These are phyloP conservation scores for Pelecanus crispus DNA, from an alignment of 2,113 vertebrate genomes.

Conservation along the genomic window DNA sequence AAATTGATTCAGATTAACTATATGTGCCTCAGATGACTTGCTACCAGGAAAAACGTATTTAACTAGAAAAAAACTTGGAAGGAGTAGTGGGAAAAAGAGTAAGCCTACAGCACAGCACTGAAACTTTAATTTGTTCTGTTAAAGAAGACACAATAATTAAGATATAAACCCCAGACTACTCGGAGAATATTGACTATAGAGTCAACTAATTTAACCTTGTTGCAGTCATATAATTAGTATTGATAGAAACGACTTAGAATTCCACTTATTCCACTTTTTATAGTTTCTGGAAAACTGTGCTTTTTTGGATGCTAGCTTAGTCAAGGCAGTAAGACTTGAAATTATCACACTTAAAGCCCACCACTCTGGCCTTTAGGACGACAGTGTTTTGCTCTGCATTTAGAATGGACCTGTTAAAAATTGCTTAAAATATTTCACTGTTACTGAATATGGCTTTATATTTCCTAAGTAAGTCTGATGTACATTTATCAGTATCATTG, in stretches of 20 bases:
- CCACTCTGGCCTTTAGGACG: background rate
- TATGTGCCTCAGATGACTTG: background rate
- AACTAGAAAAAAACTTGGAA: background rate
- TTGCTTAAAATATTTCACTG: background rate
- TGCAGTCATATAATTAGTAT: constrained; percentile 3
- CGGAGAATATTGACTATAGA: background rate
- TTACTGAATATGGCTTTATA: background rate
- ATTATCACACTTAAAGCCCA: background rate
- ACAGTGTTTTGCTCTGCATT: background rate
- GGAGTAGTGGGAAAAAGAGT: background rate
- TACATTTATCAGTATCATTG: background rate
- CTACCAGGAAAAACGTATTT: background rate
- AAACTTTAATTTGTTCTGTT: constrained; percentile 12
- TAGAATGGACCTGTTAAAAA: background rate
- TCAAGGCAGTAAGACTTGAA: background rate
- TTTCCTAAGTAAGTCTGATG: background rate
- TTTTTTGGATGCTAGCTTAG: background rate
- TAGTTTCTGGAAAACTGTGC: background rate
- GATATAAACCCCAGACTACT: background rate
- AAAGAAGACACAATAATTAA: constrained; percentile 25
- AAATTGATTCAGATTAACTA: background rate
- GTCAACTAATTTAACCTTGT: background rate
- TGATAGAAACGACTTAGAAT: background rate
- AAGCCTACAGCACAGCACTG: background rate
- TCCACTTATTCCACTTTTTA: background rate